Evolutionary conservation across 2,797 vertebrate species (phyloP).

Genomic region (Coranthus polyacanthus): DNA sequence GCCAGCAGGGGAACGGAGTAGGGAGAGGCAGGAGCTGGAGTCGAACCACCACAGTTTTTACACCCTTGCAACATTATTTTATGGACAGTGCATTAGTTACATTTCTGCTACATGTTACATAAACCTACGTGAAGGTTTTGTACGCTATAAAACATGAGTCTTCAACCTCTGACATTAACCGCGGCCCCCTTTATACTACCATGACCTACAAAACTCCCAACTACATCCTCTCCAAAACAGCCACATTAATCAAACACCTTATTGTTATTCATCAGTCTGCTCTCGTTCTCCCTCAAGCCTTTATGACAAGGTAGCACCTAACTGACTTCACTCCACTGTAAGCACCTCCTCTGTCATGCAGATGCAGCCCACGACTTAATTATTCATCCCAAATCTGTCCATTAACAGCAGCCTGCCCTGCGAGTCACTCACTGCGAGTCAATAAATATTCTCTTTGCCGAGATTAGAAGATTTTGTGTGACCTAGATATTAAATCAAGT

Average conservation of each 20-base stretch:
- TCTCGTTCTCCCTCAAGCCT: constrained; percentile 44
- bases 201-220: constrained; percentile 56
- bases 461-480: constrained; percentile 80
- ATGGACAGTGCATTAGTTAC: not conserved
- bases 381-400: constrained; percentile 67
- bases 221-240: constrained; percentile 41
- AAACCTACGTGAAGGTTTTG: constrained; percentile 31
- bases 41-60: not conserved
- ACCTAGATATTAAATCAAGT: constrained; percentile 82
- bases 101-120: constrained; percentile 4
- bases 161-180: constrained; percentile 31
- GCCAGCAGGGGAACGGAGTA: too few relatives aligned
- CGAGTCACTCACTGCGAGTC: constrained; percentile 62
- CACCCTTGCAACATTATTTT: not conserved
- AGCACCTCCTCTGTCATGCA: constrained; percentile 47
- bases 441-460: constrained; percentile 82
- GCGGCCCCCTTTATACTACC: constrained; percentile 15
- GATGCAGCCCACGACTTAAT: constrained; percentile 59
- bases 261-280: constrained; percentile 59
- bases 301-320: constrained; percentile 52
- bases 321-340: constrained; percentile 29
- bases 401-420: constrained; percentile 54
- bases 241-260: constrained; percentile 54
- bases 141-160: constrained; percentile 11
- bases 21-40: too few relatives aligned